Evolutionary conservation across 1,140 invertebrate genomes (phyloP), one percentile per base, ranked within the genome.

Genomic region (Sesamia nonagrioides): DNA sequence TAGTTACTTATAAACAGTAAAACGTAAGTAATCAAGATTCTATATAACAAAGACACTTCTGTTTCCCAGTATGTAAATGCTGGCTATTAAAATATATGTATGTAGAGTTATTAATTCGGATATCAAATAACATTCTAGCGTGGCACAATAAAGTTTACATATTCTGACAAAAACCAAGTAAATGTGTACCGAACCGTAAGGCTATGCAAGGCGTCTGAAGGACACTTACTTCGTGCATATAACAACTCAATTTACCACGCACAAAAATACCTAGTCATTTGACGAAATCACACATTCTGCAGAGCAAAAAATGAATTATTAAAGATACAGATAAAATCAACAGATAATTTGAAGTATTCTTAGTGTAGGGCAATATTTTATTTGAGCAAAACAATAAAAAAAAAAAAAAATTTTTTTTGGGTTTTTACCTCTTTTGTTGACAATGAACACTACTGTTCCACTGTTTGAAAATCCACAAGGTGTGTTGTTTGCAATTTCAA

Each of bases 161-260:
- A 56, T 56, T 21, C 52, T 21, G 27, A 56, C 18, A 56, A 56
- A 56, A 56, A 56, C 18, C 5, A 56, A 56, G n/a, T n/a, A n/a
- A n/a, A n/a, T 56, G 54, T 27, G 27, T 17, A 56, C 18, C 54
- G 54, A 56, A 56, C 54, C 54, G 54, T 56, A 21, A 21, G 17
- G 21, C 21, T 56, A 27, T 7, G 17, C 54, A 6, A 56, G 27
- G 21, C 21, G 27, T 56, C 11, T 56, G 54, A 56, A 56, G 18
- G 18, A 56, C 54, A n/a, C 13, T 48, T 48, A 13, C 45, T 27
- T 27, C 18, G 27, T 56, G 54, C 54, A 56, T 27, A 56, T 56
- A 27, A 9, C 54, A n/a, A 27, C 2, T 27, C 27, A 56, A 56
- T 61, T 35, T 37, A 61, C 6, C 13, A 61, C 6, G 15, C 33